Conservation (phyloP, 2,113 vertebrate species). For the Chauna torquata region DNA sequence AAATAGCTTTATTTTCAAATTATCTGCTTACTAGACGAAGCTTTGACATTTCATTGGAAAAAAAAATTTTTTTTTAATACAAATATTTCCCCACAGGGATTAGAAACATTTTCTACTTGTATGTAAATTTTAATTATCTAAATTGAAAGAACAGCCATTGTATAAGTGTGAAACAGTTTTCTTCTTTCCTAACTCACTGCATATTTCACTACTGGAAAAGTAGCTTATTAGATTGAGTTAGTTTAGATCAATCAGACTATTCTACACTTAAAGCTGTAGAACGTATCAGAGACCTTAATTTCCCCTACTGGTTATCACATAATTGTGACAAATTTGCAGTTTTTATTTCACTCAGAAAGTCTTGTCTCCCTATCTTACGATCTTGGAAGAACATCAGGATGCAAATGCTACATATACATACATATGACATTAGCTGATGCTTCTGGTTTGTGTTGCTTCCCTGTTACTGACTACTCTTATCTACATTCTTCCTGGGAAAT, state of each 20-base stretch:
- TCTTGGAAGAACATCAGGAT: neutral
- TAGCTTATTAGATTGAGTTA: neutral
- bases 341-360: neutral
- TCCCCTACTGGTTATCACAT: neutral
- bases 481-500: neutral
- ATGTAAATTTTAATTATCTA: neutral
- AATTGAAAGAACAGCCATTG: neutral
- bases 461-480: neutral
- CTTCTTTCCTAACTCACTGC: neutral
- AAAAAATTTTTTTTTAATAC: neutral
- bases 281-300: neutral
- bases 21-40: neutral
- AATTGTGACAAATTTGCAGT: neutral
- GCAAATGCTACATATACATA: neutral
- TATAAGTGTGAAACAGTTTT: neutral
- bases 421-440: rapidly evolving
- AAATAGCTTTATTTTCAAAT: neutral
- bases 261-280: neutral
- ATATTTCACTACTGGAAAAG: neutral
- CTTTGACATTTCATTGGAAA: neutral
- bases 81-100: neutral
- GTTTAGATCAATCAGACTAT: neutral
- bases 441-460: neutral
- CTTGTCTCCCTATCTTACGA: neutral
- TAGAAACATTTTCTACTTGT: neutral